A percentile compares a stretch with the other conserved stretches of the same genome.
phyloP scores from a whole-genome alignment of 1,140 invertebrate genomes.

The Onthophagus taurus region DNA sequence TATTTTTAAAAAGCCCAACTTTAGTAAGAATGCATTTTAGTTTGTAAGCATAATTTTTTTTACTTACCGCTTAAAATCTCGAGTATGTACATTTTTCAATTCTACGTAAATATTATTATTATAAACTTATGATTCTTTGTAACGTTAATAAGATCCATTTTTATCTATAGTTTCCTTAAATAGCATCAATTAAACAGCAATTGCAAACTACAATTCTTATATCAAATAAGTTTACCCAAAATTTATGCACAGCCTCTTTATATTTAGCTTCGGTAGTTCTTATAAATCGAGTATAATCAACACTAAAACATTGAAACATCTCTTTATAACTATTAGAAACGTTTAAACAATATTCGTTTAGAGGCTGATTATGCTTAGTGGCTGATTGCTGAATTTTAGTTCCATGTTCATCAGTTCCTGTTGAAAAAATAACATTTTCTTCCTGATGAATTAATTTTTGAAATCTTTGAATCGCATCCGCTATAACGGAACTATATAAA shows the following conservation, averaged over 20 bases:
- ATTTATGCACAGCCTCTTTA: constrained; percentile 61
- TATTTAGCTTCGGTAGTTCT: constrained; percentile 79
- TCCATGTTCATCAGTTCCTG: constrained; percentile 97
- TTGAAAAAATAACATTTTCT: constrained; percentile 57
- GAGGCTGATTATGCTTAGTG: constrained; percentile 41
- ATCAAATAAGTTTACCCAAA: constrained; percentile 65
- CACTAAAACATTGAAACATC: constrained; percentile 57
- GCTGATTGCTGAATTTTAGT: constrained; percentile 87
- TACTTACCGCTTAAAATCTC: too few relatives aligned
- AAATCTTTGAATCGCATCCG: constrained; percentile 79
- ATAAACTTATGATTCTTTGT: too few relatives aligned
- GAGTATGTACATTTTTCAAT: too few relatives aligned
- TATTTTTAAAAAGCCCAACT: too few relatives aligned
- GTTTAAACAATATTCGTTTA: constrained; percentile 58
- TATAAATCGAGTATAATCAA: constrained; percentile 72
- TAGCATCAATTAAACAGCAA: background rate
- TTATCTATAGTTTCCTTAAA: constrained; percentile 60
- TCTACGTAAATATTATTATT: too few relatives aligned
- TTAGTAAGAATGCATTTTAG: too few relatives aligned
- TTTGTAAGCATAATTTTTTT: too few relatives aligned
- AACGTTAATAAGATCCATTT: constrained; percentile 76
- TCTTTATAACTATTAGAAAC: constrained; percentile 65
- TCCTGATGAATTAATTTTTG: constrained; percentile 41
- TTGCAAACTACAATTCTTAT: background rate
- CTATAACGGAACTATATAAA: constrained; percentile 80